Evolutionary conservation across 2,888 invertebrate genomes (phyloP).

Genomic region (Uropetala carovei): DNA sequence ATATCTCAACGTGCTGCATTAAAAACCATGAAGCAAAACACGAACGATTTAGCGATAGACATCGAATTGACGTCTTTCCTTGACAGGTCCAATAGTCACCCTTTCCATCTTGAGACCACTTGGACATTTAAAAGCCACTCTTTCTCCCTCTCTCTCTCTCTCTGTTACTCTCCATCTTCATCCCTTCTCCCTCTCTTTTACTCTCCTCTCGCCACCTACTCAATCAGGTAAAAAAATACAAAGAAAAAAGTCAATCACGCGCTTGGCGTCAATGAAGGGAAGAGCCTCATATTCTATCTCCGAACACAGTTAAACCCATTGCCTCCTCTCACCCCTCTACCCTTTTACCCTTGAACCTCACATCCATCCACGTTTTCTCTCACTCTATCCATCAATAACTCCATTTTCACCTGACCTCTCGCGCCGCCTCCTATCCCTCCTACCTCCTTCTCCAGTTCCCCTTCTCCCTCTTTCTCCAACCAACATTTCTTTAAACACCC

Average conservation of each 20-base stretch:
- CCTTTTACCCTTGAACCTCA: constrained; percentile 43
- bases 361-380: constrained; percentile 37
- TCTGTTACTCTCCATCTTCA: not conserved
- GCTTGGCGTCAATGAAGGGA: constrained; percentile 27
- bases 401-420: constrained; percentile 29
- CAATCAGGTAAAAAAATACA: not conserved
- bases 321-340: not conserved
- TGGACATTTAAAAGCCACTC: constrained; percentile 42
- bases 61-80: not conserved
- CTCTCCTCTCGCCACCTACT: not conserved
- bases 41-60: too few relatives aligned
- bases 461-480: not conserved
- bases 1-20: too few relatives aligned
- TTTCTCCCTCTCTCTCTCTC: not conserved
- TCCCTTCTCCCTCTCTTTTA: not conserved
- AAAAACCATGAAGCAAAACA: too few relatives aligned
- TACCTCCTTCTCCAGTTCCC: not conserved
- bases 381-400: constrained; percentile 54
- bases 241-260: constrained; percentile 48
- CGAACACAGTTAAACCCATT: constrained; percentile 61
- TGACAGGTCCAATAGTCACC: constrained; percentile 29
- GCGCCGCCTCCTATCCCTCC: not conserved
- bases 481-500: constrained; percentile 39
- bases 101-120: not conserved
- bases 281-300: constrained; percentile 3